These are phyloP conservation scores for Aythya baeri DNA, from an alignment of 2,113 vertebrate species.

Conservation along the genomic window DNA sequence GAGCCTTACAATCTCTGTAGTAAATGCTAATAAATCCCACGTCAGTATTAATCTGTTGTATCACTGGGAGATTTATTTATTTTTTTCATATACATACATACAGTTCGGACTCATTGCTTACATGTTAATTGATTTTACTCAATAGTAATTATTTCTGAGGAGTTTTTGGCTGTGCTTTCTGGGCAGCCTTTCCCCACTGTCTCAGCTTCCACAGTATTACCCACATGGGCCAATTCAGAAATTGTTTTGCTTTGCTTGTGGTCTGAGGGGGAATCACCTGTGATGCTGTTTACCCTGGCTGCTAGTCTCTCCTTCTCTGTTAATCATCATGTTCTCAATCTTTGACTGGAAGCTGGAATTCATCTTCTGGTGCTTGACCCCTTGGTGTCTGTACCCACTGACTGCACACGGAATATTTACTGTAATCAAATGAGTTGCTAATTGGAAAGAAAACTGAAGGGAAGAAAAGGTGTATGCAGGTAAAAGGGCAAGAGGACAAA, in stretches of 20 bases:
- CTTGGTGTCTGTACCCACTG: not conserved
- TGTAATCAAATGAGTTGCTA: slow-evolving; percentile 28
- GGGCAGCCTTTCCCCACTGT: not conserved
- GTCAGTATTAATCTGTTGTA: not conserved
- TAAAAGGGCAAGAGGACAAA: slow-evolving; percentile 50
- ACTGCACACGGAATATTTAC: not conserved
- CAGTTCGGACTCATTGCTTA: not conserved
- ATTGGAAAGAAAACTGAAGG: slow-evolving; percentile 25
- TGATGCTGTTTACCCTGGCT: not conserved
- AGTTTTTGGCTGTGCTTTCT: not conserved
- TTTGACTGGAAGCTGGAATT: not conserved
- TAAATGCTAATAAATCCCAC: slow-evolving; percentile 1
- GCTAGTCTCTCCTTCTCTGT: not conserved
- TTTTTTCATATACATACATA: not conserved
- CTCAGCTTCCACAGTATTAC: not conserved
- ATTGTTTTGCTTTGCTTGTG: not conserved
- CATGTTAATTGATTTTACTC: not conserved
- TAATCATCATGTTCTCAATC: not conserved
- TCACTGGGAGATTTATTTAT: not conserved
- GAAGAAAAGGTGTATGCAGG: not conserved
- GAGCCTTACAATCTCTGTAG: not conserved
- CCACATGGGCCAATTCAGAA: fast-evolving
- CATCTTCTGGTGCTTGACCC: not conserved
- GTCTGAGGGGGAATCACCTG: not conserved
- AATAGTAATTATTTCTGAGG: not conserved